Conservation (phyloP, 1,140 invertebrate genomes). For the Rhagoletis zephyria region DNA sequence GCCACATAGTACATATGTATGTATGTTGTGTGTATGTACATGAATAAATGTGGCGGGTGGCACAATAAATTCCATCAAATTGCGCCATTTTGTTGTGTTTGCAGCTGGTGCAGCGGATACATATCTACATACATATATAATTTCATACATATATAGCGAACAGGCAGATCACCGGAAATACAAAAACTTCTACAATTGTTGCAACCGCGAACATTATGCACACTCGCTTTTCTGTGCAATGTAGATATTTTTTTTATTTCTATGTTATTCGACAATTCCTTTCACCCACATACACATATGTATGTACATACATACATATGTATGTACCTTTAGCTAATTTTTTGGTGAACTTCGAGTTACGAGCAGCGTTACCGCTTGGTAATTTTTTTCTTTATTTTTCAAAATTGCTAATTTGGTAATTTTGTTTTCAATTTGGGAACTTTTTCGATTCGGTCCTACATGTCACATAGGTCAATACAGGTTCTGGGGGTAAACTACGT, state of each 20-base stretch:
- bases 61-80: not conserved
- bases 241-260: not conserved
- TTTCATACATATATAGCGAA: not conserved
- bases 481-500: too few species aligned
- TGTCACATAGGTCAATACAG: too few species aligned
- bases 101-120: not conserved
- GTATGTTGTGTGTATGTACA: not conserved
- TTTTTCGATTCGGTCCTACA: too few species aligned
- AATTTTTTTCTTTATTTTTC: too few species aligned
- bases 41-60: not conserved
- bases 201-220: conserved; percentile 32
- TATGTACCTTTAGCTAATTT: not conserved
- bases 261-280: not conserved
- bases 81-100: conserved; percentile 21
- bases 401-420: too few species aligned
- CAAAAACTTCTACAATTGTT: not conserved
- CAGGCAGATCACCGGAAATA: not conserved
- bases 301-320: not conserved
- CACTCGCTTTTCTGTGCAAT: not conserved
- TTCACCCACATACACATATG: not conserved
- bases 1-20: not conserved
- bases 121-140: too few species aligned
- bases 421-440: too few species aligned
- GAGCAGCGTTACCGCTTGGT: too few species aligned
- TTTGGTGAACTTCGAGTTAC: not conserved